Conservation (phyloP, 2,797 vertebrate genomes). For the Lycodopsis pacificus region DNA sequence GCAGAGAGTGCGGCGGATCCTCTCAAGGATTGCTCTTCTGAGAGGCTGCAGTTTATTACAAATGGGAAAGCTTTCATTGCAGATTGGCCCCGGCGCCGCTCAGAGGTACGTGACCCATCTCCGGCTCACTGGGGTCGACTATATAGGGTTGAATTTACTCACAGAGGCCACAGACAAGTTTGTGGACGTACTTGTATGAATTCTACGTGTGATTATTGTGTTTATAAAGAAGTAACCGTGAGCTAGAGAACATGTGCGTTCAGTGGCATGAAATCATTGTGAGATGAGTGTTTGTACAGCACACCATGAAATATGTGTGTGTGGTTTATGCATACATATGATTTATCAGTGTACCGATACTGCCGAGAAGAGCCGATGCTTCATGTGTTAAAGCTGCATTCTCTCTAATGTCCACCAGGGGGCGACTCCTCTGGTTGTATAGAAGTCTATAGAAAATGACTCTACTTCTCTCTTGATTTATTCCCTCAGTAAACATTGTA, state of each 20-base stretch:
- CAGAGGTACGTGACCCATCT: conserved; percentile 70
- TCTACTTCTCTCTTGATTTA: too few species aligned
- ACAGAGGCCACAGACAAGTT: conserved; percentile 58
- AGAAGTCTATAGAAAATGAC: too few species aligned
- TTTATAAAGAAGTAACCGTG: conserved; percentile 25
- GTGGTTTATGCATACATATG: not conserved
- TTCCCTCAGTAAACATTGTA: too few species aligned
- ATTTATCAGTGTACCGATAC: not conserved
- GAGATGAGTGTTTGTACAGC: conserved; percentile 11
- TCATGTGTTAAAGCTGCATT: too few species aligned
- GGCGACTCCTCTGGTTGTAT: too few species aligned
- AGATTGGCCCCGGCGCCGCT: conserved; percentile 75
- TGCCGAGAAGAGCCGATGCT: too few species aligned
- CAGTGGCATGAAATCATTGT: conserved; percentile 12
- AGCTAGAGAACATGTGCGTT: not conserved
- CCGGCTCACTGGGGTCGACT: conserved; percentile 40
- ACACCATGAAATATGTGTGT: conserved; percentile 17
- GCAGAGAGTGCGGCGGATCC: conserved; percentile 61
- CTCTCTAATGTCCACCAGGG: too few species aligned
- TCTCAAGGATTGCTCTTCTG: conserved; percentile 81
- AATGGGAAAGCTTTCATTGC: conserved; percentile 85
- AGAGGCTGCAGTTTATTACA: conserved; percentile 83
- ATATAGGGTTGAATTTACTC: conserved; percentile 53
- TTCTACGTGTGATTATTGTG: conserved; percentile 14
- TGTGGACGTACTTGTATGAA: conserved; percentile 11